A percentile compares a stretch with the other conserved stretches of the same genome.
These are phyloP conservation scores for Brachionichthys hirsutus DNA, from an alignment of 2,113 vertebrate species.

Conservation along the genomic window DNA sequence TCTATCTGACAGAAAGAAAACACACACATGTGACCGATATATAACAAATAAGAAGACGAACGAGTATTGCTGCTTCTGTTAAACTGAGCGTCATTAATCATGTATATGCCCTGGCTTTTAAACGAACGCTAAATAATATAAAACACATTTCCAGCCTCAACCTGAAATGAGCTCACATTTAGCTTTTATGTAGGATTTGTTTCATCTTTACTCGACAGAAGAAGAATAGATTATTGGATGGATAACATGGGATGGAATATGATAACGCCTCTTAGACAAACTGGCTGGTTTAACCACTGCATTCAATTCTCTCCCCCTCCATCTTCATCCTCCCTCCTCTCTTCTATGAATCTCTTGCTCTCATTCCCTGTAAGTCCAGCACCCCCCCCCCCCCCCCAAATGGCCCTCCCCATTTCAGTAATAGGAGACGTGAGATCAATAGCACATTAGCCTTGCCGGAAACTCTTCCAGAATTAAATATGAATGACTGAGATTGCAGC, in stretches of 20 bases:
- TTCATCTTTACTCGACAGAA: slow-evolving; percentile 9
- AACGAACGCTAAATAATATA: slow-evolving; percentile 44
- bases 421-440: slow-evolving; percentile 83
- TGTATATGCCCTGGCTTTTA: slow-evolving; percentile 21
- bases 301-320: slow-evolving; percentile 37
- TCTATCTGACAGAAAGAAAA: slow-evolving; percentile 27
- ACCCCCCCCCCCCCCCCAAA: slow-evolving; percentile 46
- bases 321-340: slow-evolving; percentile 49
- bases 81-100: slow-evolving; percentile 30
- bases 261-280: slow-evolving; percentile 44
- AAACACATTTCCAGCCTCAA: slow-evolving; percentile 19
- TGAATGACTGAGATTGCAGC: slow-evolving; percentile 83
- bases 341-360: slow-evolving; percentile 57
- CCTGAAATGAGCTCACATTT: slow-evolving; percentile 7
- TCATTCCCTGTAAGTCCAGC: slow-evolving; percentile 59
- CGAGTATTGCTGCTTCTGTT: slow-evolving; percentile 15
- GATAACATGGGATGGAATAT: slow-evolving; percentile 17
- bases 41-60: slow-evolving; percentile 26
- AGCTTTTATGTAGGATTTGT: slow-evolving; percentile 26
- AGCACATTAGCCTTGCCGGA: slow-evolving; percentile 82
- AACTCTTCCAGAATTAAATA: slow-evolving; percentile 82
- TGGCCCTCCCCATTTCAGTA: slow-evolving; percentile 66
- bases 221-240: slow-evolving; percentile 16
- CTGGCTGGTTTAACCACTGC: slow-evolving; percentile 19
- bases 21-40: slow-evolving; percentile 29